Conservation (phyloP, 2,888 invertebrate species). For the Eustalomyia histrio region DNA sequence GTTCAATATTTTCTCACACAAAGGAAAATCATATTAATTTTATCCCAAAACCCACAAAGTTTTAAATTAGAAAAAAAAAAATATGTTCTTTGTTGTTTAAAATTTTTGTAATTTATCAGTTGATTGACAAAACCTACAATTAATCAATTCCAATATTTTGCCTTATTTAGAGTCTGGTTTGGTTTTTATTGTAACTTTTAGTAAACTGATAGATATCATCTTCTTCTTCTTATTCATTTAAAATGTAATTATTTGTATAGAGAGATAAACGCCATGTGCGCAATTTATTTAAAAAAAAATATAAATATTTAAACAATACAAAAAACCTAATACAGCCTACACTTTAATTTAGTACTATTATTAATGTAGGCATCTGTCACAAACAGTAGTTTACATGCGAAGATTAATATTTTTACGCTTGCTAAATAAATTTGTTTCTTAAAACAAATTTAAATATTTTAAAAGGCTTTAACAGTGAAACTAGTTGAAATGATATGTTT, state of each 20-base stretch:
- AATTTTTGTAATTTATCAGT: slow-evolving; percentile 37
- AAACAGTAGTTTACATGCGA: neutral
- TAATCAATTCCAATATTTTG: slow-evolving; percentile 20
- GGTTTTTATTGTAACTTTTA: neutral
- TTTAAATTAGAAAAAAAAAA: neutral
- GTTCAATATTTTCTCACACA: neutral
- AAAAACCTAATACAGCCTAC: neutral
- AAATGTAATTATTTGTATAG: neutral
- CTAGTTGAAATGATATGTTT: neutral
- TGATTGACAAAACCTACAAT: slow-evolving; percentile 55
- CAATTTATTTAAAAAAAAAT: neutral
- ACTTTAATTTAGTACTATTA: neutral
- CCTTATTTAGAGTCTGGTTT: neutral
- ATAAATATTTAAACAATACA: neutral
- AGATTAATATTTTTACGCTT: neutral
- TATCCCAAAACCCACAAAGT: neutral
- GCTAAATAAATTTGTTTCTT: neutral
- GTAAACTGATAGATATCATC: neutral
- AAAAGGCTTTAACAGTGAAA: neutral
- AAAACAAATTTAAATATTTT: slow-evolving; percentile 2
- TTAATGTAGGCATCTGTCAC: slow-evolving; percentile 6
- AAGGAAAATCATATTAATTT: neutral
- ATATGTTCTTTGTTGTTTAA: slow-evolving; percentile 3
- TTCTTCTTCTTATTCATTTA: neutral
- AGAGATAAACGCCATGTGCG: neutral